phyloP scores from a whole-genome alignment of 2,113 vertebrate genomes.

The Anseranas semipalmata region DNA sequence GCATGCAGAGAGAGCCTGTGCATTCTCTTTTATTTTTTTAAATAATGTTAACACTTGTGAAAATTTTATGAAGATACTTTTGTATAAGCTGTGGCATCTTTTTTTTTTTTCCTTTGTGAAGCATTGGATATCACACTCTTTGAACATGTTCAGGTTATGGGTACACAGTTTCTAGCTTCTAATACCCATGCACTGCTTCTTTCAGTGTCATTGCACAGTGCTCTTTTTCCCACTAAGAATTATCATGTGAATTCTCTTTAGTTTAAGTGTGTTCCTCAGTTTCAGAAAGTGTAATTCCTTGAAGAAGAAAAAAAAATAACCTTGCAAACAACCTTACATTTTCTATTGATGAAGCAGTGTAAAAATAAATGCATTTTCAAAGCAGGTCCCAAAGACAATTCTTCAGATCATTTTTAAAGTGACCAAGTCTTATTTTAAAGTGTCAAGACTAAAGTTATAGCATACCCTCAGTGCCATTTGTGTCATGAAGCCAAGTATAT shows the following conservation, averaged over 20 bases:
- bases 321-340: conserved; percentile 27
- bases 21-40: conserved; percentile 90
- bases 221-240: conserved; percentile 64
- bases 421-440: conserved; percentile 80
- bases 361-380: conserved; percentile 77
- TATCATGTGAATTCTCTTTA: conserved; percentile 76
- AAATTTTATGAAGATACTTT: conserved; percentile 91
- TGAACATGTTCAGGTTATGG: conserved; percentile 82
- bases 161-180: conserved; percentile 74
- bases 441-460: conserved; percentile 71
- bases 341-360: conserved; percentile 79
- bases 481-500: conserved; percentile 73
- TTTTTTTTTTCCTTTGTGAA: conserved; percentile 84
- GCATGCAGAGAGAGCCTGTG: conserved; percentile 88
- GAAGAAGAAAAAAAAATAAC: conserved; percentile 20
- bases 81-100: conserved; percentile 91
- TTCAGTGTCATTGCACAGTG: conserved; percentile 72
- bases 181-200: conserved; percentile 76
- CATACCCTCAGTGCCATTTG: conserved; percentile 79
- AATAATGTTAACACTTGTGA: conserved; percentile 92
- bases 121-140: conserved; percentile 81
- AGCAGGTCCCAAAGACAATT: conserved; percentile 80
- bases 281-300: conserved; percentile 74
- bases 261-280: conserved; percentile 68
- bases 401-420: conserved; percentile 80